Conservation (phyloP, 2,888 invertebrate genomes). For the Exocentrus adspersus region DNA sequence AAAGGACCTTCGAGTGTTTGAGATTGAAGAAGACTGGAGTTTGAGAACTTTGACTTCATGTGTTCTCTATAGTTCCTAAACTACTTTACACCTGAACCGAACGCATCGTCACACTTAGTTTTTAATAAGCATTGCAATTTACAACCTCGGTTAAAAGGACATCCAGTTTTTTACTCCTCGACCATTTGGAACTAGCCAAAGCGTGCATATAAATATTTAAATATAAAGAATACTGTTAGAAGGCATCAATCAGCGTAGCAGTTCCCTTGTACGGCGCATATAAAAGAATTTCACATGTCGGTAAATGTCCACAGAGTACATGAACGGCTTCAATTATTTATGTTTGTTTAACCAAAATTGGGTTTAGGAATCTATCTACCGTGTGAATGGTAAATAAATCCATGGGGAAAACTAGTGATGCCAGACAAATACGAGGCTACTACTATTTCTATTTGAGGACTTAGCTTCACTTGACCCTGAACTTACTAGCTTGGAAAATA, state of each 20-base stretch:
- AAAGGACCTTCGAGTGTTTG: too few species aligned
- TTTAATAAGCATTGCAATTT: too few species aligned
- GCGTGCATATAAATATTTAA: not conserved
- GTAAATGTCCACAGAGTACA: conserved; percentile 28
- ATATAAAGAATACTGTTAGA: conserved; percentile 12
- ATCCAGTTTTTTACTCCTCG: not conserved
- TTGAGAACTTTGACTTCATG: too few species aligned
- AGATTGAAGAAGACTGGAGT: too few species aligned
- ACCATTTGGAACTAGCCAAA: too few species aligned
- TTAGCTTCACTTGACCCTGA: conserved; percentile 12
- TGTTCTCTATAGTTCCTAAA: too few species aligned
- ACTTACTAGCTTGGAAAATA: conserved; percentile 16
- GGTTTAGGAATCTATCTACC: conserved; percentile 38
- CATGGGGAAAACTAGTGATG: conserved; percentile 31
- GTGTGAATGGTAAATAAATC: conserved; percentile 44
- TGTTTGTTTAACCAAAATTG: conserved; percentile 41
- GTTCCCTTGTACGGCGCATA: conserved; percentile 3
- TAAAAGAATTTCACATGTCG: conserved; percentile 29
- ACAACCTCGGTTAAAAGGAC: not conserved
- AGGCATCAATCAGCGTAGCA: conserved; percentile 4
- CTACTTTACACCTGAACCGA: too few species aligned
- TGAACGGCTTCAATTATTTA: conserved; percentile 26
- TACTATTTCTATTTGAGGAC: conserved; percentile 20
- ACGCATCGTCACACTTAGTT: too few species aligned
- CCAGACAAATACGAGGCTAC: conserved; percentile 21